Evolutionary conservation across 2,888 invertebrate genomes (phyloP), one percentile per base, ranked within the genome.

Genomic region (Drosophila helvetica): DNA sequence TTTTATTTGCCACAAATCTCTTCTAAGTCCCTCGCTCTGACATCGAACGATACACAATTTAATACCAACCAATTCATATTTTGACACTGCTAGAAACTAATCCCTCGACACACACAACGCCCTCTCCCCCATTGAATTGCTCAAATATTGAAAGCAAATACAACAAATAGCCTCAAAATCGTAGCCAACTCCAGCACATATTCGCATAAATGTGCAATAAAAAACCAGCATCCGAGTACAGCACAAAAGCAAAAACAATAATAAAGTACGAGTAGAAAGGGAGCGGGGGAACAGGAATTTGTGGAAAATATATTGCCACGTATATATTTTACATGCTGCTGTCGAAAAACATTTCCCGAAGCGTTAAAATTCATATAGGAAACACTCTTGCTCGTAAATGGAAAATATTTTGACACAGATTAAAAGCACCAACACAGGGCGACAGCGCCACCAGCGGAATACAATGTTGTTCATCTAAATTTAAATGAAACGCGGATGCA

Each of bases 371-470:
- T 27, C 54, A 42, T 55, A 55, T 55, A 25, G 38, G 38, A 38
- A 27, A n/a, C 38, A n/a, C 15, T 38, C 38, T n/a, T 42, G 54
- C 66, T 54, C 57, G 71, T 60, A 71, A 63, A 79, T 62, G 67
- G 60, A 67, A 82, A 80, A 79, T 80, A 75, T 80, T 81, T 83
- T 81, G 80, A 81, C 80, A 81, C 83, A 81, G 84, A 81, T 81
- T 83, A 81, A 83, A 83, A 83, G 78, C 68, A 64, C 66, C 50
- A 67, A 62, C 58, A 55, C 9, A n/a, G 33, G 15, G 52, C 50
- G 43, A 51, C 61, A 65, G 54, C 62, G 65, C 43, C 18, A 57
- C 76, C 77, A 73, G 68, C 80, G 74, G 61, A 72, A 72, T 72
- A 80, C 79, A 80, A 74, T 73, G 66, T 70, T 80, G 70, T 83